Conservation (phyloP, 2,797 vertebrate genomes). For the Rhinella marina region DNA sequence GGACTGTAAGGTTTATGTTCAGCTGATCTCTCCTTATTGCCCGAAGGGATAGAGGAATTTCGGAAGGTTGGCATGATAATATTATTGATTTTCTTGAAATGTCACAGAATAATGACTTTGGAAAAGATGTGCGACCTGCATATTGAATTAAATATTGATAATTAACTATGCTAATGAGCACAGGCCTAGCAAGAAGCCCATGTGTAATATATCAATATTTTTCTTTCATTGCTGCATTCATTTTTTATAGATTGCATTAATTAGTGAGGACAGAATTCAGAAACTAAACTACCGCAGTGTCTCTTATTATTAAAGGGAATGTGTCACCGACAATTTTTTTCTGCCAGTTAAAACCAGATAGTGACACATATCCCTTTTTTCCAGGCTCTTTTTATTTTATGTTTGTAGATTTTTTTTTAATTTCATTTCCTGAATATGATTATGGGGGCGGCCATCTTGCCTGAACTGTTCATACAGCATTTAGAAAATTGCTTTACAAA, state of each 20-base stretch:
- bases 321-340: too few relatives aligned
- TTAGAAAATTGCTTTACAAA: too few relatives aligned
- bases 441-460: too few relatives aligned
- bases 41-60: constrained; percentile 32
- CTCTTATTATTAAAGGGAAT: neutral
- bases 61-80: constrained; percentile 38
- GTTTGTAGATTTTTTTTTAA: too few relatives aligned
- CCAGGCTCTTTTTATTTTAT: too few relatives aligned
- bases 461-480: too few relatives aligned
- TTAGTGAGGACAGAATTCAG: constrained; percentile 22
- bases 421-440: too few relatives aligned
- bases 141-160: constrained; percentile 41
- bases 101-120: constrained; percentile 45
- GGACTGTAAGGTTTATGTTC: constrained; percentile 33
- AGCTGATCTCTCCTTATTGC: constrained; percentile 32
- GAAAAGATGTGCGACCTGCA: constrained; percentile 17
- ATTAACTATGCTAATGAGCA: constrained; percentile 49
- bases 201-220: constrained; percentile 39
- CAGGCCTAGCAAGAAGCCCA: constrained; percentile 25
- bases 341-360: too few relatives aligned
- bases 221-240: constrained; percentile 30
- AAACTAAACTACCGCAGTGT: neutral
- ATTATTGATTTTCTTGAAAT: constrained; percentile 52
- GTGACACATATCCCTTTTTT: too few relatives aligned
- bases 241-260: constrained; percentile 41